A percentile compares a stretch with the other conserved stretches of the same genome.
These are phyloP conservation scores for Ceyx cyanopectus DNA, from an alignment of 2,113 vertebrate species.

Conservation along the genomic window DNA sequence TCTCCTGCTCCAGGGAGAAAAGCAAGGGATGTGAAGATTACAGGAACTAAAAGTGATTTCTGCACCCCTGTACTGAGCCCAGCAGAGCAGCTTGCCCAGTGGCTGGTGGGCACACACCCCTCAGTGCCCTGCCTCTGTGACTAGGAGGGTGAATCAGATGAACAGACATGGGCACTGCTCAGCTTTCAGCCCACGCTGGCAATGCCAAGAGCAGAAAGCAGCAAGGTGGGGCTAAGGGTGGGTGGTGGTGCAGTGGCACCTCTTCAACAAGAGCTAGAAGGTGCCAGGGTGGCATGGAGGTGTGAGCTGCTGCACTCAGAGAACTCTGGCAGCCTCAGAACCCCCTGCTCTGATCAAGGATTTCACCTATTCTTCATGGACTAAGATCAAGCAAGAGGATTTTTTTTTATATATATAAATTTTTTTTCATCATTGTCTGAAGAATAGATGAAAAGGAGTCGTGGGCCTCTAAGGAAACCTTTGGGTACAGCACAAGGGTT, in stretches of 20 bases:
- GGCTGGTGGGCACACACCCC: neutral
- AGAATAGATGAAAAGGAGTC: neutral
- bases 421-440: neutral
- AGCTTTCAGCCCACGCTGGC: neutral
- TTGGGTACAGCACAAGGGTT: neutral
- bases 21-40: neutral
- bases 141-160: neutral
- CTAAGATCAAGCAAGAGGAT: neutral
- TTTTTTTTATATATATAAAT: neutral
- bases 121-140: neutral
- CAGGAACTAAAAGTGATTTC: neutral
- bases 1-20: neutral
- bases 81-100: neutral
- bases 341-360: neutral
- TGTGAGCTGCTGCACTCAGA: neutral
- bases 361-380: neutral
- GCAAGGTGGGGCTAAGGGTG: neutral
- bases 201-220: constrained; percentile 1
- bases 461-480: neutral
- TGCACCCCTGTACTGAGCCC: neutral
- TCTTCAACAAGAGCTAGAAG: neutral
- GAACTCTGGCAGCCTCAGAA: neutral
- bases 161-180: neutral
- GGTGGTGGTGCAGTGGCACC: neutral
- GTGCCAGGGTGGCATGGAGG: neutral